Conservation (phyloP, 2,113 vertebrate species). For the Rousettus leschenaultii region DNA sequence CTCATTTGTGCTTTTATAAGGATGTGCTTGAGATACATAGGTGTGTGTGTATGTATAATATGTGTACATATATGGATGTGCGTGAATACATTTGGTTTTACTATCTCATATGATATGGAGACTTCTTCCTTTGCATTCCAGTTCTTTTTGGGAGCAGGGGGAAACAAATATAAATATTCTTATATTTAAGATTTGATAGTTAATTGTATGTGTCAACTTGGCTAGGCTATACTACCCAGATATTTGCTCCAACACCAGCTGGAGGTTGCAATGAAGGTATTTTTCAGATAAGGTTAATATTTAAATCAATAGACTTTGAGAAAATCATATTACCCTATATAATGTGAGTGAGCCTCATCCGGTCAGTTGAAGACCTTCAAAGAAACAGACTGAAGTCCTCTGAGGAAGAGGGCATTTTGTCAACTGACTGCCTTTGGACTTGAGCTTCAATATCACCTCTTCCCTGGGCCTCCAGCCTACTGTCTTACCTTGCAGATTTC, state of each 20-base stretch:
- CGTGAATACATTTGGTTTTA: background rate
- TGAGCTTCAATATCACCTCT: background rate
- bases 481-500: background rate
- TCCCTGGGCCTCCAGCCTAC: background rate
- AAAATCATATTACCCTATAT: background rate
- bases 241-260: background rate
- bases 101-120: background rate
- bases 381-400: background rate
- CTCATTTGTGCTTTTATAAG: background rate
- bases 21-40: background rate
- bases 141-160: background rate
- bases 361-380: background rate
- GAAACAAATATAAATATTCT: background rate
- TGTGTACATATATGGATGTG: background rate
- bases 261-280: background rate
- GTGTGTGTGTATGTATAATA: accelerated
- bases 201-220: background rate
- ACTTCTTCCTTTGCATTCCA: background rate
- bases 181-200: background rate
- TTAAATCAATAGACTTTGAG: background rate
- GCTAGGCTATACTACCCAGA: background rate
- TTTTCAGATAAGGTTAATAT: background rate
- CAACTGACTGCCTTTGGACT: background rate
- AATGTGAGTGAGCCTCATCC: background rate
- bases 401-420: background rate